Conservation (phyloP, 2,797 vertebrate species). For the Sebastes hubbsi region DNA sequence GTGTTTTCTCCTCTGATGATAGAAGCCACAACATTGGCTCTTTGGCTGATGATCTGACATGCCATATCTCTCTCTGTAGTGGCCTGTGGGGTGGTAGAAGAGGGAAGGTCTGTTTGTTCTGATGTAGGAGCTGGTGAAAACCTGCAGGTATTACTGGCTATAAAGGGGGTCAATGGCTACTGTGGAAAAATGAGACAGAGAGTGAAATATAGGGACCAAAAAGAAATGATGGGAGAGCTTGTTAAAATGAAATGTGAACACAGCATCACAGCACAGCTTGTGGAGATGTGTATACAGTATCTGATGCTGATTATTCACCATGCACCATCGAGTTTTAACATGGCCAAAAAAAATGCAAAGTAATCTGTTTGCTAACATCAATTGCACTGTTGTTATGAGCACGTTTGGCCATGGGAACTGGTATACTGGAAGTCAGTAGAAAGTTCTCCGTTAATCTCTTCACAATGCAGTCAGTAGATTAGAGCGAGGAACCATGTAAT, state of each 20-base stretch:
- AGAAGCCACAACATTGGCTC: slow-evolving; percentile 22
- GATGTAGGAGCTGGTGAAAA: slow-evolving; percentile 16
- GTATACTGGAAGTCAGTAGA: background rate
- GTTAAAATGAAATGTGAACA: background rate
- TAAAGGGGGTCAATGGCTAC: background rate
- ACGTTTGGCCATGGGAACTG: background rate
- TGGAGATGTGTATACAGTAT: background rate
- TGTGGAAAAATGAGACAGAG: slow-evolving; percentile 11
- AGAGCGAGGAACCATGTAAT: background rate
- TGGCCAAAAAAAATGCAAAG: background rate
- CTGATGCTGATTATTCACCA: background rate
- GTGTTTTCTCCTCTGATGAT: slow-evolving; percentile 26
- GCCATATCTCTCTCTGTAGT: slow-evolving; percentile 20
- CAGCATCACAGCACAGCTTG: background rate
- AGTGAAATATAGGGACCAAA: slow-evolving; percentile 3
- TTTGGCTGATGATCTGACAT: slow-evolving; percentile 42
- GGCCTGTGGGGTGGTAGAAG: slow-evolving; percentile 22
- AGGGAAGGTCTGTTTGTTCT: slow-evolving; percentile 20
- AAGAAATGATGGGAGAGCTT: background rate
- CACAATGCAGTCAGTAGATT: background rate
- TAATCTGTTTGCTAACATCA: background rate
- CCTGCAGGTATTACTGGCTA: slow-evolving; percentile 16
- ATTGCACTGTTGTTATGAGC: background rate
- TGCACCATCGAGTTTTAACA: background rate
- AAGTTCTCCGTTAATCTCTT: background rate